A percentile compares a stretch with the other conserved stretches of the same genome.
Evolutionary conservation across 2,113 vertebrate species (phyloP).

Genomic region (Dermatemys mawii): DNA sequence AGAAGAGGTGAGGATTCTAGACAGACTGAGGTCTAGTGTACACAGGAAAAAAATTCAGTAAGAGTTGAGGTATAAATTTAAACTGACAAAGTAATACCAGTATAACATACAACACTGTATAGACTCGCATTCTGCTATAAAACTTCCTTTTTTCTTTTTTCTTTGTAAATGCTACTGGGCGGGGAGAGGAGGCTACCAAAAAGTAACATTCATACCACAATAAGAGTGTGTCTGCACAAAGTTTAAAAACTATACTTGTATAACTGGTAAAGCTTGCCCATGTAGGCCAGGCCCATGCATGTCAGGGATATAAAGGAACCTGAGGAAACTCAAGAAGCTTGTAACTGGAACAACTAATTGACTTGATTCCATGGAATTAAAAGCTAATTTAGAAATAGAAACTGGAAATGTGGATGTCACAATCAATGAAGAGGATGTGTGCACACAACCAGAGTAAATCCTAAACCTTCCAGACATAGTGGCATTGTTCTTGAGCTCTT

Average conservation of each 20-base stretch:
- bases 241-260: neutral
- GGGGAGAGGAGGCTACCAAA: neutral
- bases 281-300: neutral
- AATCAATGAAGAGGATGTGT: rapidly evolving
- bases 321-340: neutral
- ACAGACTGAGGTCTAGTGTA: neutral
- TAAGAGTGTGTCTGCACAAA: rapidly evolving
- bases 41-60: neutral
- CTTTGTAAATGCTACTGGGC: too few species aligned
- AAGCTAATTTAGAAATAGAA: neutral
- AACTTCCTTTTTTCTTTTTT: neutral
- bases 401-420: neutral
- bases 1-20: neutral
- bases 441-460: neutral
- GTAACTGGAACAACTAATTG: neutral
- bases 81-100: neutral
- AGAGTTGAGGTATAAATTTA: neutral
- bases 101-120: neutral
- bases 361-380: neutral
- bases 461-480: neutral
- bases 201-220: rapidly evolving
- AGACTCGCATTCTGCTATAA: neutral
- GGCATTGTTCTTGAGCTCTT: neutral
- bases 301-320: neutral
- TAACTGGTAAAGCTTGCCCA: neutral